Conservation (phyloP, 2,113 vertebrate genomes). For the Toxotes chatareus region DNA sequence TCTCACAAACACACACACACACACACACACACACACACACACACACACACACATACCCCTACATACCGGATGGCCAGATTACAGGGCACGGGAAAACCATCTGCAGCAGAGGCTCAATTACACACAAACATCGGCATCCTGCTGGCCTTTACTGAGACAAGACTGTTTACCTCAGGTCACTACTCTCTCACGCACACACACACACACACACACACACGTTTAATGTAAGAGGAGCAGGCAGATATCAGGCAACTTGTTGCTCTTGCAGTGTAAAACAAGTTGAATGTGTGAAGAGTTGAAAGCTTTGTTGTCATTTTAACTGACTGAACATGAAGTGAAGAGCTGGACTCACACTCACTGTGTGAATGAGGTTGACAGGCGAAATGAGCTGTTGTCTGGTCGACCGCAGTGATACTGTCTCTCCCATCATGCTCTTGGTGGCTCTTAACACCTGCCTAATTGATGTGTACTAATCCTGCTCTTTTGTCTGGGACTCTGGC, state of each 20-base stretch:
- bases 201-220: slow-evolving; percentile 39
- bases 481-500: background rate
- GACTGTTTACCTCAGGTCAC: slow-evolving; percentile 75
- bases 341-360: background rate
- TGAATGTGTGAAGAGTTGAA: background rate
- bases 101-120: slow-evolving; percentile 82
- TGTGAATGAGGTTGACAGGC: background rate
- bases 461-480: slow-evolving; percentile 13
- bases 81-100: slow-evolving; percentile 77
- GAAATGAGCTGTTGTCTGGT: background rate
- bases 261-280: slow-evolving; percentile 1
- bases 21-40: slow-evolving; percentile 37
- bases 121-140: slow-evolving; percentile 79
- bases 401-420: slow-evolving; percentile 4
- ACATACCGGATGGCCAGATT: slow-evolving; percentile 81
- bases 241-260: slow-evolving; percentile 9
- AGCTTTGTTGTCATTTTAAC: background rate
- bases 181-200: slow-evolving; percentile 40
- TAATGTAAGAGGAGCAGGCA: slow-evolving; percentile 13
- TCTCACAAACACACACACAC: slow-evolving; percentile 43
- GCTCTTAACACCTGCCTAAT: slow-evolving; percentile 44
- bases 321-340: background rate
- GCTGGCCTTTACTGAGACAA: slow-evolving; percentile 75
- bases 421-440: slow-evolving; percentile 26
- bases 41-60: slow-evolving; percentile 18